Percentiles rank a stretch among this genome's conserved stretches.
phyloP scores from a whole-genome alignment of 2,113 vertebrate genomes.

The Acanthisitta chloris region DNA sequence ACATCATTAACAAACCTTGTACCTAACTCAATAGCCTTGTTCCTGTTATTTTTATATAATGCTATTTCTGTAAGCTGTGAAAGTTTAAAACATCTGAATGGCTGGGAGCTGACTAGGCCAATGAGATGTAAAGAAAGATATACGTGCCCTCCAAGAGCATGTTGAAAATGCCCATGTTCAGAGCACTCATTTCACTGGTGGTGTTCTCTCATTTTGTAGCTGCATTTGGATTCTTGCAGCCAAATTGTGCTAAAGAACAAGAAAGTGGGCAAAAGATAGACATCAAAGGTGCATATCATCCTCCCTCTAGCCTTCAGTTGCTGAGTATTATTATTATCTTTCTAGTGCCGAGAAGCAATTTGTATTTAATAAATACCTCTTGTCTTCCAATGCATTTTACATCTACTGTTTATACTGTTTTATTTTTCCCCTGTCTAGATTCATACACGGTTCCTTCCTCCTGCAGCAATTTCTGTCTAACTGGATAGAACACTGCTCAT shows the following conservation, averaged over 20 bases:
- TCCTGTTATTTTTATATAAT: background rate
- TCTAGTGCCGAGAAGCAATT: background rate
- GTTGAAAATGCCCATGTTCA: background rate
- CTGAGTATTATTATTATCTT: background rate
- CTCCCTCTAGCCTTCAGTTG: background rate
- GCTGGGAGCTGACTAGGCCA: background rate
- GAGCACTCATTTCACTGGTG: background rate
- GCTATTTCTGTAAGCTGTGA: background rate
- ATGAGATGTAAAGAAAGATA: background rate
- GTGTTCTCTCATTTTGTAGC: background rate
- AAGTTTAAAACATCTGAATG: background rate
- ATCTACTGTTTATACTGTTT: background rate
- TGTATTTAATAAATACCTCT: slow-evolving; percentile 44
- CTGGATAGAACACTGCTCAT: background rate
- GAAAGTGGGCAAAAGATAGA: background rate
- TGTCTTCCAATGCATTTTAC: slow-evolving; percentile 14
- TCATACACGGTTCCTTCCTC: background rate
- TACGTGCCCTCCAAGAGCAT: background rate
- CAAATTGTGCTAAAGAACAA: background rate
- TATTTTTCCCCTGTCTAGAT: background rate
- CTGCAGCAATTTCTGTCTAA: background rate
- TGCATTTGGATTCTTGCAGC: background rate
- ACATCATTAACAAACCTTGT: background rate
- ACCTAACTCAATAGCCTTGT: background rate
- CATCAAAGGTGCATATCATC: background rate